phyloP scores from a whole-genome alignment of 2,797 vertebrate species.

The Paramormyrops hopkinsi region DNA sequence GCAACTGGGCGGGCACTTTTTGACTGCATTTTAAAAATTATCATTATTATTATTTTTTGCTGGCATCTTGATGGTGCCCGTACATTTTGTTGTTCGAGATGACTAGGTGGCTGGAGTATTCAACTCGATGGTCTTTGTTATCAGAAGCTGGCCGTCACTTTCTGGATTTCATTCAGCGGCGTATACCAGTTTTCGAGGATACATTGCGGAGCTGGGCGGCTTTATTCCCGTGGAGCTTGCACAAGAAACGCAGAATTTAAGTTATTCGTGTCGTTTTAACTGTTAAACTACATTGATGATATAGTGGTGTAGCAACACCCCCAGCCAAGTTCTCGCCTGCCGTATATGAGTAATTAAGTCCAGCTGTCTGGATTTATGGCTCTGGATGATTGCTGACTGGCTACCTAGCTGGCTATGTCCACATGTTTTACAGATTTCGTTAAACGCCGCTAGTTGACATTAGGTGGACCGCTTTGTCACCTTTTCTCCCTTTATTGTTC shows the following conservation, averaged over 20 bases:
- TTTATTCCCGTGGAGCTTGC: neutral
- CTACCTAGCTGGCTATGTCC: conserved; percentile 1
- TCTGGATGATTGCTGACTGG: conserved; percentile 3
- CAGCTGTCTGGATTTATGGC: conserved; percentile 1
- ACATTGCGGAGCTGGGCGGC: neutral
- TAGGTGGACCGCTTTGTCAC: neutral
- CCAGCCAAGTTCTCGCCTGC: neutral
- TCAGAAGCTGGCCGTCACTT: neutral
- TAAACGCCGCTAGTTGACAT: neutral
- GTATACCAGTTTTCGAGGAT: neutral
- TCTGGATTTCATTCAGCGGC: conserved; percentile 2
- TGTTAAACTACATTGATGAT: neutral
- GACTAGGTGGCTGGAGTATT: neutral
- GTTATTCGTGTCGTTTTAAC: neutral
- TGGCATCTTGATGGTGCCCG: neutral
- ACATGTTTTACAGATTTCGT: neutral
- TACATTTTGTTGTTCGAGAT: neutral
- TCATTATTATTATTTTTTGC: neutral
- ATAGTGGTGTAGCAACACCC: neutral
- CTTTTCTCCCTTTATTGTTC: neutral
- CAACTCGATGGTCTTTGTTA: conserved; percentile 2
- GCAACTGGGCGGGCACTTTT: conserved; percentile 1
- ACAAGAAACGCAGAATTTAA: neutral
- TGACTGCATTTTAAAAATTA: neutral
- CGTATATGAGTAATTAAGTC: neutral